Percentiles rank a stretch among this genome's conserved stretches.
Conservation (phyloP, 2,797 vertebrate species). For the Amphiprion clarkii region DNA sequence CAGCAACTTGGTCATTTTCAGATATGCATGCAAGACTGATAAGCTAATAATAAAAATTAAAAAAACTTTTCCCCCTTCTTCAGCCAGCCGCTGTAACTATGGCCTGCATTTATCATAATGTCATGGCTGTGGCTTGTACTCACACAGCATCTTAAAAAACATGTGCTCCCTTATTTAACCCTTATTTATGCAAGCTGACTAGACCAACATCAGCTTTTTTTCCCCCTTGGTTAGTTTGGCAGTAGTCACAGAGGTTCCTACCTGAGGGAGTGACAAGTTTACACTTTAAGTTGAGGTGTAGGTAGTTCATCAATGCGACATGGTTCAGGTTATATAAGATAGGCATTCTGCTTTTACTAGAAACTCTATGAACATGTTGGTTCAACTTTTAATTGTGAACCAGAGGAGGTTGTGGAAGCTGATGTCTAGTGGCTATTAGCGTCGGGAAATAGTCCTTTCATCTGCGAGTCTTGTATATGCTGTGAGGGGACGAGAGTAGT, state of each 20-base stretch:
- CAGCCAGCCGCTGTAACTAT: neutral
- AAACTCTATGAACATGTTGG: constrained; percentile 60
- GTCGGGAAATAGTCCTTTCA: constrained; percentile 79
- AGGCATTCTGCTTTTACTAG: constrained; percentile 47
- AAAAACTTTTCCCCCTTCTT: neutral
- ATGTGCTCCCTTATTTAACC: constrained; percentile 5
- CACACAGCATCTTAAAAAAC: constrained; percentile 12
- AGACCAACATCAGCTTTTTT: neutral
- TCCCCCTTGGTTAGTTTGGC: neutral
- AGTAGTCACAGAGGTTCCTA: neutral
- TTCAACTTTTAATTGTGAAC: constrained; percentile 76
- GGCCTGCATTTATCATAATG: too few species aligned
- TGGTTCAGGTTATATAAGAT: constrained; percentile 15
- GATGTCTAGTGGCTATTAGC: constrained; percentile 79
- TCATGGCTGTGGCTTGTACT: neutral
- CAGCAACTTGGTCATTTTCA: constrained; percentile 13
- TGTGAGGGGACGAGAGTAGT: constrained; percentile 72
- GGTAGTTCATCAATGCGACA: constrained; percentile 1
- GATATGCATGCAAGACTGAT: constrained; percentile 23
- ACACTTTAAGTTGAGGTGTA: constrained; percentile 26
- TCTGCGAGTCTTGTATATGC: constrained; percentile 80
- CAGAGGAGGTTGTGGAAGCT: constrained; percentile 59
- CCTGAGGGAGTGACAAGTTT: constrained; percentile 13
- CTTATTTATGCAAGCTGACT: neutral
- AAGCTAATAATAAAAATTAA: constrained; percentile 2